A percentile compares a stretch with the other conserved stretches of the same genome.
phyloP scores from a whole-genome alignment of 2,113 vertebrate species.

The Amblyornis subalaris region DNA sequence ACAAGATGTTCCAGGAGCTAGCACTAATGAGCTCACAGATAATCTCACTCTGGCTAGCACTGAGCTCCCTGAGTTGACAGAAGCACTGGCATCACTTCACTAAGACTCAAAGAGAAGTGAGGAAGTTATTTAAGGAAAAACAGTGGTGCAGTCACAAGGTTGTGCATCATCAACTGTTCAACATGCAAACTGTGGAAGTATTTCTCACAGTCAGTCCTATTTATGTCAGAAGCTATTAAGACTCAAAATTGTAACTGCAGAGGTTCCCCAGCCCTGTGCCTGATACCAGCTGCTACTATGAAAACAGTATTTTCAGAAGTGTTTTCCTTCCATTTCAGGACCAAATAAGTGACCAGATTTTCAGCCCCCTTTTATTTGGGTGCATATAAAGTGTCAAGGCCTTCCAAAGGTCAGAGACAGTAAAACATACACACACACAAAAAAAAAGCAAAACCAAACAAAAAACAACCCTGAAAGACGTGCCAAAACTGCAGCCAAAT shows the following conservation, averaged over 20 bases:
- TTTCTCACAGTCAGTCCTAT: slow-evolving; percentile 16
- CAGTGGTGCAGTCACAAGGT: not conserved
- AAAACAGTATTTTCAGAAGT: not conserved
- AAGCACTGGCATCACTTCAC: not conserved
- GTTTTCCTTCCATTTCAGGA: not conserved
- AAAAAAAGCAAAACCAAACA: not conserved
- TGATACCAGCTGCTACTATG: not conserved
- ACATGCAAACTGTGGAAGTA: not conserved
- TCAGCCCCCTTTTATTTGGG: not conserved
- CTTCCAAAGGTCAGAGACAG: not conserved
- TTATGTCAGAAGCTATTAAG: slow-evolving; percentile 40
- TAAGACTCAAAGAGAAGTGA: not conserved
- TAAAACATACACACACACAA: not conserved
- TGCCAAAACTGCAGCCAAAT: not conserved
- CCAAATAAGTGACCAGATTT: not conserved
- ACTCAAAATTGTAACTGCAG: not conserved
- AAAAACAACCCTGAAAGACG: not conserved
- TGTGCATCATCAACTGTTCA: not conserved
- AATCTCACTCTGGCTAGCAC: not conserved
- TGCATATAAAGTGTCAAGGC: not conserved
- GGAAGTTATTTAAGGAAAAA: slow-evolving; percentile 1
- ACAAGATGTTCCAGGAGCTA: not conserved
- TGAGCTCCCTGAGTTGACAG: not conserved
- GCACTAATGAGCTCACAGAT: slow-evolving; percentile 10
- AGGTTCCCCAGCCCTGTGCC: not conserved